phyloP scores from a whole-genome alignment of 2,113 vertebrate species.

The Otocyon megalotis region DNA sequence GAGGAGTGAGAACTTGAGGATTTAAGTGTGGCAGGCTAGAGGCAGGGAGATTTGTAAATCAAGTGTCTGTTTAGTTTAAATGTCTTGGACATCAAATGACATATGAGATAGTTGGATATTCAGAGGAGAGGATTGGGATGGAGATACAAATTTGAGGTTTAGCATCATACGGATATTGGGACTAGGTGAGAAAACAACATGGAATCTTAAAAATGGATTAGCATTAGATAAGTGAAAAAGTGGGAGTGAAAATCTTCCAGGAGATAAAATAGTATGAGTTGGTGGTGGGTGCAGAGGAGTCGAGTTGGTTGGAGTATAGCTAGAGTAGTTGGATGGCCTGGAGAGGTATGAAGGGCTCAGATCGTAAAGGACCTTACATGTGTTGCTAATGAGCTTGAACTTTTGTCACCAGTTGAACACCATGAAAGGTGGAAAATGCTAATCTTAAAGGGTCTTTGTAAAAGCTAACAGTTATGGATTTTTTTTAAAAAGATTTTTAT shows the following conservation, averaged over 20 bases:
- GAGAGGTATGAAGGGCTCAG: neutral
- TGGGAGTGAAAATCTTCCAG: neutral
- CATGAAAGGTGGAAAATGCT: neutral
- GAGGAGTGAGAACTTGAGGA: neutral
- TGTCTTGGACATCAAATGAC: neutral
- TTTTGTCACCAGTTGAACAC: neutral
- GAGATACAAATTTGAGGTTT: slow-evolving; percentile 17
- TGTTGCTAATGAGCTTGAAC: neutral
- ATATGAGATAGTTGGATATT: neutral
- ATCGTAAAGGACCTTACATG: neutral
- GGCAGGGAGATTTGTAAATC: neutral
- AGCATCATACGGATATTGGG: neutral
- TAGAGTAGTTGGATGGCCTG: neutral
- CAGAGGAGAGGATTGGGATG: neutral
- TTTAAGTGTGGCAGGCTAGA: neutral
- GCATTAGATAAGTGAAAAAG: neutral
- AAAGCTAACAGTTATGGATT: neutral
- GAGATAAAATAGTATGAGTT: neutral
- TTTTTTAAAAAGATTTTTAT: neutral
- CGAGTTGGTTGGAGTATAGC: neutral
- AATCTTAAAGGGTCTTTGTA: neutral
- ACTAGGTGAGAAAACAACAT: neutral
- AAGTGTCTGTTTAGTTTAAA: slow-evolving; percentile 1
- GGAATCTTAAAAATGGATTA: neutral
- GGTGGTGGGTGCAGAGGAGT: neutral